Evolutionary conservation across 1,140 invertebrate species (phyloP), one percentile per base, ranked within the genome.

Genomic region (Stenopsyche tienmushanensis): DNA sequence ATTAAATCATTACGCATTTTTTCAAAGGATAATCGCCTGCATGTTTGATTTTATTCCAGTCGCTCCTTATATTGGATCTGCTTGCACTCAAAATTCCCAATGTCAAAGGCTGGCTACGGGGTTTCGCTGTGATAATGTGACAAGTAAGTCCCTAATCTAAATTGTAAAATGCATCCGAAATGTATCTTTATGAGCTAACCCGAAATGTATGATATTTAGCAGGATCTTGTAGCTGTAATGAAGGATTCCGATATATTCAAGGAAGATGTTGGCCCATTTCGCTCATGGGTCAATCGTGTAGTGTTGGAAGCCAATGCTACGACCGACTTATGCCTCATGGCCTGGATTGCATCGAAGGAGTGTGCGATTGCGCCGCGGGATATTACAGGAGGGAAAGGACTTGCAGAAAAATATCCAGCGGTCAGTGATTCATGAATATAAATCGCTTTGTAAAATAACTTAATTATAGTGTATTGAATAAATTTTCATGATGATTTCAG

Each of bases 181-280:
- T 54, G 29, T 55, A 39, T 2, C 39, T 45, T 9, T 45, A 8
- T 45, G 9, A 9, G 17, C 5, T n/a, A 5, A 9, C 17, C 8
- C 44, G 44, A 21, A 21, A 7, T 34, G 5, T 34, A 7, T 34
- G 5, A 34, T 7, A 34, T 7, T 7, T 34, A 13, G 5, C 29
- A 60, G 57, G 47, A 26, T 17, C 1, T 20, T 60, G 57, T 21
- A 13, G 1, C 2, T 60, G 57, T n/a, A 45, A 26, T 8, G 13
- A 44, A 24, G 44, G 44, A n/a, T 47, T 18, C 18, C 21, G 57
- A 47, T 60, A 60, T 29, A 47, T 60, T 9, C 7, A 60, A 9
- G 44, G 57, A 25, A 47, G 44, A 21, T 60, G 57, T 29, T 60
- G 57, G 57, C 57, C 57, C 13, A 47, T 18, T 15, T 2, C 15